Conservation (phyloP, 2,888 invertebrate genomes). For the Lordiphosa fenestrarum region DNA sequence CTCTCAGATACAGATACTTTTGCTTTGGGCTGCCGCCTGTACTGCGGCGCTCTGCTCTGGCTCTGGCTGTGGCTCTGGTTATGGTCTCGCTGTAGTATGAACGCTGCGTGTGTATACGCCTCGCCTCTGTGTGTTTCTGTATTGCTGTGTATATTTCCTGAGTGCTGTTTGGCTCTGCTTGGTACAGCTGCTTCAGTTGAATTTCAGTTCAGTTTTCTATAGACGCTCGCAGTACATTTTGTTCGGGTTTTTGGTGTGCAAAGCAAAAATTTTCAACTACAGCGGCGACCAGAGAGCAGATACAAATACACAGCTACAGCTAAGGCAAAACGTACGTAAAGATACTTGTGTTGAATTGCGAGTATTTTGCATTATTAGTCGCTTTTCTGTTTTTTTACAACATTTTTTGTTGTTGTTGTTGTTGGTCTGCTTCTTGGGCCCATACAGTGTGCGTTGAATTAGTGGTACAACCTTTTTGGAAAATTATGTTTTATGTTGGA, state of each 20-base stretch:
- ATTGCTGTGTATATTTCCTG: constrained; percentile 6
- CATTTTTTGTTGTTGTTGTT: constrained; percentile 2
- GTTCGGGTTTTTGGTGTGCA: constrained; percentile 53
- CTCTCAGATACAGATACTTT: constrained; percentile 73
- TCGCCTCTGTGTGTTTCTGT: constrained; percentile 23
- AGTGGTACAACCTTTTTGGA: constrained; percentile 20
- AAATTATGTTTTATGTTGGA: too few species aligned
- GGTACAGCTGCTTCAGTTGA: constrained; percentile 75
- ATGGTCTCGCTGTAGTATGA: constrained; percentile 67
- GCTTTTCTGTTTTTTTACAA: neutral
- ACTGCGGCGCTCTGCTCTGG: constrained; percentile 36
- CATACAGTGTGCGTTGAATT: constrained; percentile 52
- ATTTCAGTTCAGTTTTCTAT: constrained; percentile 76
- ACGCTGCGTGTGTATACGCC: constrained; percentile 45
- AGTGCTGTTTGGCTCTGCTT: constrained; percentile 42
- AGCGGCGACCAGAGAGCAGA: constrained; percentile 10
- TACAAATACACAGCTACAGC: constrained; percentile 22
- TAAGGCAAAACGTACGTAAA: constrained; percentile 52
- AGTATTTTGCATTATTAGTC: too few species aligned
- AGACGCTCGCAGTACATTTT: constrained; percentile 70
- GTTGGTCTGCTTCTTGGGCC: constrained; percentile 24
- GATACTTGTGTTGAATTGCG: neutral
- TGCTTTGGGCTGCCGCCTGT: constrained; percentile 52
- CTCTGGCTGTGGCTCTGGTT: constrained; percentile 45
- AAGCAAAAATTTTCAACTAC: constrained; percentile 26